phyloP scores from a whole-genome alignment of 2,888 invertebrate genomes.

The Thereva nobilitata region DNA sequence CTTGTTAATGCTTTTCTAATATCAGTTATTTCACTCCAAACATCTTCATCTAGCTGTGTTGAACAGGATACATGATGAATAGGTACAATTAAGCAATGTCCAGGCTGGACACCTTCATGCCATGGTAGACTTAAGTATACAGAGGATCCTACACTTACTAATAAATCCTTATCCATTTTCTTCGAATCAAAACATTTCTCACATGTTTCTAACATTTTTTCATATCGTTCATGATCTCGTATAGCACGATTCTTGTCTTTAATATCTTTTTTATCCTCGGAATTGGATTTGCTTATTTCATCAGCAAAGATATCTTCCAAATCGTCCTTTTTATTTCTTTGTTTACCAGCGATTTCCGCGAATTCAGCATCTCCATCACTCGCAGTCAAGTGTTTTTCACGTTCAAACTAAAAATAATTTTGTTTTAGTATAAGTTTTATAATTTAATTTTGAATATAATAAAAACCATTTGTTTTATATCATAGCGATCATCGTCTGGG shows the following conservation, averaged over 20 bases:
- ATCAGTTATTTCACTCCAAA: constrained; percentile 81
- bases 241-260: constrained; percentile 70
- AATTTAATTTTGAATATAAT: neutral
- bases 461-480: constrained; percentile 77
- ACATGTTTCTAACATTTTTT: constrained; percentile 78
- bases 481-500: constrained; percentile 86
- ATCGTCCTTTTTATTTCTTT: constrained; percentile 69
- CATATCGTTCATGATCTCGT: constrained; percentile 70
- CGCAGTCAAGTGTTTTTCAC: constrained; percentile 78
- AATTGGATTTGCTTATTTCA: constrained; percentile 70
- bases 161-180: constrained; percentile 80
- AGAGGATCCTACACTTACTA: constrained; percentile 78
- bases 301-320: constrained; percentile 85
- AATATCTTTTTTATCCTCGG: constrained; percentile 65
- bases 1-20: constrained; percentile 77
- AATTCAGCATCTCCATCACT: constrained; percentile 82
- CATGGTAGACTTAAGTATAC: constrained; percentile 85
- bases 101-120: constrained; percentile 76
- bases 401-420: constrained; percentile 64
- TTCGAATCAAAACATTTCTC: constrained; percentile 80
- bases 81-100: constrained; percentile 87
- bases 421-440: neutral
- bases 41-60: constrained; percentile 90
- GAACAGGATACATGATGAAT: constrained; percentile 78
- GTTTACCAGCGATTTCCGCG: constrained; percentile 71